Conservation (phyloP, 2,888 invertebrate genomes). For the Bombyx huttoni region DNA sequence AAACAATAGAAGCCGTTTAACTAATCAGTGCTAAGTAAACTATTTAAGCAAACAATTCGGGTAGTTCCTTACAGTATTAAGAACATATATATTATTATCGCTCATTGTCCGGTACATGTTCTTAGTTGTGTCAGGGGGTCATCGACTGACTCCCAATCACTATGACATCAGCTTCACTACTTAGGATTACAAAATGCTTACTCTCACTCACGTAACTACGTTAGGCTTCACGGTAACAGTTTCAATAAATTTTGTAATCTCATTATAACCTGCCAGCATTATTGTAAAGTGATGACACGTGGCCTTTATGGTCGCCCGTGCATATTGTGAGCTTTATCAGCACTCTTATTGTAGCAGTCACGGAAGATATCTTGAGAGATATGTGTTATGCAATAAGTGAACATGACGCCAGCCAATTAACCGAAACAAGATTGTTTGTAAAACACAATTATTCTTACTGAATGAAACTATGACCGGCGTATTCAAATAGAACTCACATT, state of each 20-base stretch:
- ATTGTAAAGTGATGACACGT: slow-evolving; percentile 24
- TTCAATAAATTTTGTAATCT: slow-evolving; percentile 36
- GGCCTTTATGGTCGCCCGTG: slow-evolving; percentile 22
- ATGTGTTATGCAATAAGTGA: slow-evolving; percentile 10
- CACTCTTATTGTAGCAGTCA: slow-evolving; percentile 11
- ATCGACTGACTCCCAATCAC: slow-evolving; percentile 57
- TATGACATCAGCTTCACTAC: slow-evolving; percentile 58
- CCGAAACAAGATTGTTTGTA: neutral
- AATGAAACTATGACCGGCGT: neutral
- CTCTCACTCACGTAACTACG: slow-evolving; percentile 56
- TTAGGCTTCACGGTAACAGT: slow-evolving; percentile 30
- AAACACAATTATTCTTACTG: neutral
- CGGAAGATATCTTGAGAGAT: slow-evolving; percentile 6
- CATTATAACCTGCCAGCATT: slow-evolving; percentile 23
- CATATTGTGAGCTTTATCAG: slow-evolving; percentile 20
- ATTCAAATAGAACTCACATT: too few species aligned
- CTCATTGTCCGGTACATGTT: slow-evolving; percentile 32
- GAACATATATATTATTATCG: slow-evolving; percentile 11
- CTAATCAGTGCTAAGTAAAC: neutral
- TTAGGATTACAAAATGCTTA: slow-evolving; percentile 61
- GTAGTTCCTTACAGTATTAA: neutral
- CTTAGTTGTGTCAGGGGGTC: slow-evolving; percentile 60
- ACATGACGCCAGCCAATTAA: slow-evolving; percentile 1
- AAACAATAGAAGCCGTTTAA: neutral
- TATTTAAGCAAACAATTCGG: neutral